Percentiles rank a stretch among this genome's conserved stretches.
These are phyloP conservation scores for Carassius gibelio DNA, from an alignment of 2,113 vertebrate species.

Conservation along the genomic window DNA sequence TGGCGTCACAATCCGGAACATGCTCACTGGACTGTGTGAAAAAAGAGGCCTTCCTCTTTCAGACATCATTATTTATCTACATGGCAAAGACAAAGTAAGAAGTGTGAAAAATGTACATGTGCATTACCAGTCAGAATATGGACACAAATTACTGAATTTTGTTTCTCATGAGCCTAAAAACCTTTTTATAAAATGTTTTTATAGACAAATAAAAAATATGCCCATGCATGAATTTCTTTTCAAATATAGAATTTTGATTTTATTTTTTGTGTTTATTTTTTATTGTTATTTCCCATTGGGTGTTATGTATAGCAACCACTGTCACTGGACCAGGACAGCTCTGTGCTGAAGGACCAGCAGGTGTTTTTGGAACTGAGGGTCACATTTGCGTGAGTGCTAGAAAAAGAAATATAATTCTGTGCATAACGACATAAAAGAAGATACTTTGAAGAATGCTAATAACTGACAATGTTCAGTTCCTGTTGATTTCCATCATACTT, in stretches of 20 bases:
- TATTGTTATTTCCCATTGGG: neutral
- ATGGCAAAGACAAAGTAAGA: constrained; percentile 89
- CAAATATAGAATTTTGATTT: neutral
- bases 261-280: neutral
- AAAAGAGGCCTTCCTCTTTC: constrained; percentile 88
- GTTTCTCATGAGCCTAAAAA: neutral
- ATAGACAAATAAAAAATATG: neutral
- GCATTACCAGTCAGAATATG: neutral
- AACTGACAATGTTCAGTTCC: neutral
- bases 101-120: neutral
- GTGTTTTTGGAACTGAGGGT: constrained; percentile 90
- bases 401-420: neutral
- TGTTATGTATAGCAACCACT: constrained; percentile 79
- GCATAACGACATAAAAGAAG: neutral
- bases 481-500: neutral
- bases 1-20: constrained; percentile 82
- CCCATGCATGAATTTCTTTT: no score
- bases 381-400: constrained; percentile 87
- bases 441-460: neutral
- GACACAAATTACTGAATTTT: neutral
- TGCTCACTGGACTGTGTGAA: constrained; percentile 89
- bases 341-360: constrained; percentile 90
- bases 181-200: neutral
- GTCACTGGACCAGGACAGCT: constrained; percentile 91
- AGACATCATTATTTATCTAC: constrained; percentile 89